These are phyloP conservation scores for Benthosema pterotum DNA, from an alignment of 2,797 vertebrate species.

Conservation along the genomic window DNA sequence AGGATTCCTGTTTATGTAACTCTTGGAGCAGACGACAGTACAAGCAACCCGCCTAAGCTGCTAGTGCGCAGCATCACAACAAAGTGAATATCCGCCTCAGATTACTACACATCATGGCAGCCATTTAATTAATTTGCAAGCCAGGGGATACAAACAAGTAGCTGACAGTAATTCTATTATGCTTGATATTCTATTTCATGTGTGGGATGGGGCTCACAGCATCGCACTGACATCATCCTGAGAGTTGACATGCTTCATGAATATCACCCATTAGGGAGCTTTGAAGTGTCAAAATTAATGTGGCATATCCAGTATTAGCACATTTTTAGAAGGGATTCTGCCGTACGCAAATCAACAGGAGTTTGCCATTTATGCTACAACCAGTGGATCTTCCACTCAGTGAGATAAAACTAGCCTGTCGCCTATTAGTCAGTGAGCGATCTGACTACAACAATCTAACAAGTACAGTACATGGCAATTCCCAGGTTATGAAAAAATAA, in stretches of 20 bases:
- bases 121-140: neutral
- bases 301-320: slow-evolving; percentile 21
- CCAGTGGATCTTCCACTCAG: too few species aligned
- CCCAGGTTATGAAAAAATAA: too few species aligned
- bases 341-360: slow-evolving; percentile 2
- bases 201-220: neutral
- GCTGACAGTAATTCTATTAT: neutral
- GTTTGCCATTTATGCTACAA: slow-evolving; percentile 18
- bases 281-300: slow-evolving; percentile 26
- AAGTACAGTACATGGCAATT: too few species aligned
- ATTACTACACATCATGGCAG: neutral
- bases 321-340: slow-evolving; percentile 27
- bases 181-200: neutral
- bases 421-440: too few species aligned
- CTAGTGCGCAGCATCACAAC: neutral
- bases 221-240: slow-evolving; percentile 9
- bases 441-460: too few species aligned
- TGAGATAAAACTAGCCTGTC: too few species aligned
- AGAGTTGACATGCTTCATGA: slow-evolving; percentile 21
- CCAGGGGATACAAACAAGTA: neutral
- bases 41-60: neutral
- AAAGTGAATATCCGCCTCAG: slow-evolving; percentile 2
- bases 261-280: slow-evolving; percentile 9
- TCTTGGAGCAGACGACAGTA: neutral
- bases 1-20: slow-evolving; percentile 10